A percentile compares a stretch with the other conserved stretches of the same genome.
Evolutionary conservation across 1,140 invertebrate genomes (phyloP).

Genomic region (Mactra quadrangularis): DNA sequence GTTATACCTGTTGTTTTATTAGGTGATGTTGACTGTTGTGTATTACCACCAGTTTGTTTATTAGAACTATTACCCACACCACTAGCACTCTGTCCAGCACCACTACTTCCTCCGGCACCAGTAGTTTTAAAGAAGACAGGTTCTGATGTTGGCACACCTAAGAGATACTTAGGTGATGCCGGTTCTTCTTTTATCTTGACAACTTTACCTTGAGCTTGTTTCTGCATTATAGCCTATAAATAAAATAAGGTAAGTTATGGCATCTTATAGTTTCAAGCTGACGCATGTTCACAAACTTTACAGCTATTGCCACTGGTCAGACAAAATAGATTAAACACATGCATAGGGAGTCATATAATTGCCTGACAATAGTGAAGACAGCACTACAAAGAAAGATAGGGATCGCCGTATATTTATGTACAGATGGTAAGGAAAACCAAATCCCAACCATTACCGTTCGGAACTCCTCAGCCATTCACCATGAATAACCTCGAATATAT

Average conservation of each 20-base stretch:
- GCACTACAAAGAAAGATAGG: too few species aligned
- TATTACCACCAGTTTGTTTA: background rate
- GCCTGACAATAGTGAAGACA: too few species aligned
- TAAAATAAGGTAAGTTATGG: too few species aligned
- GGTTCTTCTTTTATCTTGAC: slow-evolving; percentile 60
- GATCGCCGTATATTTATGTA: too few species aligned
- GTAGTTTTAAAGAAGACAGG: slow-evolving; percentile 75
- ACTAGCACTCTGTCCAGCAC: background rate
- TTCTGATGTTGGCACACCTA: slow-evolving; percentile 74
- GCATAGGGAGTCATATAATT: background rate
- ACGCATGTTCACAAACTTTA: too few species aligned
- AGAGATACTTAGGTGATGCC: slow-evolving; percentile 72
- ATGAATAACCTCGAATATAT: too few species aligned
- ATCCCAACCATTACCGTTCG: too few species aligned
- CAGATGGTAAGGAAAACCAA: too few species aligned
- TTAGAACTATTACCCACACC: background rate
- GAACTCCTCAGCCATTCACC: too few species aligned
- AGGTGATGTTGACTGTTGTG: slow-evolving; percentile 4
- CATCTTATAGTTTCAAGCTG: too few species aligned
- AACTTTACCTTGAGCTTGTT: slow-evolving; percentile 67
- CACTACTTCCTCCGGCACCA: background rate
- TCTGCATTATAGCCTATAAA: slow-evolving; percentile 79
- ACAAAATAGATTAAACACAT: slow-evolving; percentile 1
- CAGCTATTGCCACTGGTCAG: too few species aligned
- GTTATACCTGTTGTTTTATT: too few species aligned